A percentile compares a stretch with the other conserved stretches of the same genome.
phyloP scores from a whole-genome alignment of 2,113 vertebrate genomes.

The Oncorhynchus masou region DNA sequence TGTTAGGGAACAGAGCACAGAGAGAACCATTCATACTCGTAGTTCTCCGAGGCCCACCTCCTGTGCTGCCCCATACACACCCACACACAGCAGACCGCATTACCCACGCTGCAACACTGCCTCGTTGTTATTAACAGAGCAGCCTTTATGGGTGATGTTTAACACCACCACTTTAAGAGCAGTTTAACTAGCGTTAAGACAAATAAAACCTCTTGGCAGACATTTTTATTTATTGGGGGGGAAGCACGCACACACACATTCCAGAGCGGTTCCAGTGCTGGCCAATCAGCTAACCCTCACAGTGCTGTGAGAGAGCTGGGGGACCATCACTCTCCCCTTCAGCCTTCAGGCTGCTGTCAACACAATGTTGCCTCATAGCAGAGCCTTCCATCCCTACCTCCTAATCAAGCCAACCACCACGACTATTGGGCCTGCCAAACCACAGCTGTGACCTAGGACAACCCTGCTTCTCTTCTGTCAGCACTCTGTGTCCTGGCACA shows the following conservation, averaged over 20 bases:
- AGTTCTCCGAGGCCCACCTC: neutral
- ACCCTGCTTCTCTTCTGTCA: neutral
- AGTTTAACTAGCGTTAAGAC: constrained; percentile 25
- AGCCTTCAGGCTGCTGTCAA: too few relatives aligned
- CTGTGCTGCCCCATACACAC: neutral
- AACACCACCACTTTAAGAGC: constrained; percentile 1
- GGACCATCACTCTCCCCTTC: neutral
- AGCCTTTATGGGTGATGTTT: constrained; percentile 17
- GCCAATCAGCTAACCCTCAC: neutral
- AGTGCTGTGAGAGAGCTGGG: too few relatives aligned
- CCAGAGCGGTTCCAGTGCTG: neutral
- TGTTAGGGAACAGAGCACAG: too few relatives aligned
- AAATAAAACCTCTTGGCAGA: constrained; percentile 1
- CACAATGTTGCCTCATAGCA: too few relatives aligned
- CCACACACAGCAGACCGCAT: neutral
- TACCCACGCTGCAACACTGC: constrained; percentile 15
- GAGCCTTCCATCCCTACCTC: too few relatives aligned
- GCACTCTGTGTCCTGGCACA: neutral
- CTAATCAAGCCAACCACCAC: too few relatives aligned
- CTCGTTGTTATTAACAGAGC: constrained; percentile 26
- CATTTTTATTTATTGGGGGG: too few relatives aligned
- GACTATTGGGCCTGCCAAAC: too few relatives aligned
- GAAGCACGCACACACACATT: neutral
- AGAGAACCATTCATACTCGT: neutral
- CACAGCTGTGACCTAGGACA: too few relatives aligned